Conservation (phyloP, 2,113 vertebrate species). For the Toxostoma redivivum region DNA sequence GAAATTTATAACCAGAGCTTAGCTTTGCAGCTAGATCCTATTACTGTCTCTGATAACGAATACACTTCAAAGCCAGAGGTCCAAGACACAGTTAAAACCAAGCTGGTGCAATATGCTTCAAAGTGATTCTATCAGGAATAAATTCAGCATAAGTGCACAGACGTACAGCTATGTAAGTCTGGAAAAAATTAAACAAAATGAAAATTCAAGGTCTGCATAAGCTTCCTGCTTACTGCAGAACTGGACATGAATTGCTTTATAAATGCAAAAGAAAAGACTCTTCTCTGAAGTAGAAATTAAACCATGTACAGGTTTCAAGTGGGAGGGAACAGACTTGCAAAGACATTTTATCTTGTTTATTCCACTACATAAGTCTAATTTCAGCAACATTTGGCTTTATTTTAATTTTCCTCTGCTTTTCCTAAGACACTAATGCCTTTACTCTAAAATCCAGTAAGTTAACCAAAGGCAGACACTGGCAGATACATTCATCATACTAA, state of each 20-base stretch:
- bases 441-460: background rate
- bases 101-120: background rate
- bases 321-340: background rate
- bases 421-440: background rate
- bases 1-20: background rate
- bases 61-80: background rate
- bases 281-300: background rate
- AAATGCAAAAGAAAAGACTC: background rate
- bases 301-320: background rate
- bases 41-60: background rate
- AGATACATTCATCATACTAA: conserved; percentile 39
- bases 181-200: background rate
- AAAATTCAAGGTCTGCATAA: background rate
- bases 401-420: background rate
- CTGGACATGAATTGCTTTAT: background rate
- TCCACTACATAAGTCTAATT: background rate
- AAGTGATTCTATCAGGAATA: background rate
- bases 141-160: background rate
- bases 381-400: background rate
- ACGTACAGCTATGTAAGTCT: background rate
- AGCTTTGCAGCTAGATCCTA: background rate
- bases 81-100: background rate
- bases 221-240: background rate
- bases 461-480: background rate
- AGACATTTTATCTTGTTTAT: background rate